phyloP scores from a whole-genome alignment of 2,113 vertebrate genomes.

The Gadus macrocephalus region DNA sequence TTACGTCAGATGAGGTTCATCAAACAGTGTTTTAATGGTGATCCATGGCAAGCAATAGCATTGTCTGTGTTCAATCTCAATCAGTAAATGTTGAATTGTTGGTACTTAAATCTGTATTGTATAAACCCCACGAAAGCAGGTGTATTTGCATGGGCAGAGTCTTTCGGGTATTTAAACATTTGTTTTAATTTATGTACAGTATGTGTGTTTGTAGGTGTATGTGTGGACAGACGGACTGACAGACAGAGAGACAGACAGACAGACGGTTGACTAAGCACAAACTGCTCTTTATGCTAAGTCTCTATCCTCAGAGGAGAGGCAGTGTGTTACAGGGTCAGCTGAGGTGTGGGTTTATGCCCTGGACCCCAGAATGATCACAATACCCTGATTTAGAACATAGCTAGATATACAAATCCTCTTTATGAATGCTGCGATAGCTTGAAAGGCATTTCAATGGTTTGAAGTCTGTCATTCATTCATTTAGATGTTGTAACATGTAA shows the following conservation, averaged over 20 bases:
- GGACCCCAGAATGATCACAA: conserved; percentile 32
- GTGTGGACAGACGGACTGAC: neutral
- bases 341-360: conserved; percentile 56
- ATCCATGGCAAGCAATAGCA: too few relatives aligned
- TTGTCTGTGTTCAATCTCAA: too few relatives aligned
- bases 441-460: conserved; percentile 3
- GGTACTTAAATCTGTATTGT: too few relatives aligned
- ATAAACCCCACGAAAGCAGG: too few relatives aligned
- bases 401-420: neutral
- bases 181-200: neutral
- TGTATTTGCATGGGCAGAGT: neutral
- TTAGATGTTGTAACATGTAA: too few relatives aligned
- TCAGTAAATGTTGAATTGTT: too few relatives aligned
- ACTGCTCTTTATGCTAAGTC: conserved; percentile 27
- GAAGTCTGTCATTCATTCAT: conserved; percentile 19
- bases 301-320: neutral
- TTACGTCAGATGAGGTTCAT: too few relatives aligned
- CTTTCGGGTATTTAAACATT: neutral
- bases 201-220: neutral
- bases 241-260: neutral
- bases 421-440: neutral
- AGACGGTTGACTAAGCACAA: conserved; percentile 51
- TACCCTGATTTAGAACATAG: conserved; percentile 40
- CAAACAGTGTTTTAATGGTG: too few relatives aligned
- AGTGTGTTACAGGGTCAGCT: conserved; percentile 43